Evolutionary conservation across 2,888 invertebrate genomes (phyloP).

Genomic region (Platerodrilus igneus): DNA sequence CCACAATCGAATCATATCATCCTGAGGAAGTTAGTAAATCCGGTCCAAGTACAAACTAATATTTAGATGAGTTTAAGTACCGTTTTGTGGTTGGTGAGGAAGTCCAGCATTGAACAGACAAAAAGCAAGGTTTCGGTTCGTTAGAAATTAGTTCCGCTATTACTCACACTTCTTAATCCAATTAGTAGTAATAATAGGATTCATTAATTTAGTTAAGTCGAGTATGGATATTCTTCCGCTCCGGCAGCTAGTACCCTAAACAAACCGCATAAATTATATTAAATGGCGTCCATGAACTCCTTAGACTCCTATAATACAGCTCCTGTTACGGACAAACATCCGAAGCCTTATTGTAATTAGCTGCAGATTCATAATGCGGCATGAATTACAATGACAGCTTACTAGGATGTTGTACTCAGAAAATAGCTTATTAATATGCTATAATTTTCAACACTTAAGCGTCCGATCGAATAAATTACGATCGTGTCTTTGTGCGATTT

Average conservation of each 20-base stretch:
- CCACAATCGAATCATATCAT: too few species aligned
- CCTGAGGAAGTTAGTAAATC: too few species aligned
- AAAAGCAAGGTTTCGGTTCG: too few species aligned
- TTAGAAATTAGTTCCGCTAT: too few species aligned
- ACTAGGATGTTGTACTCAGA: neutral
- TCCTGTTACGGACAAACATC: conserved; percentile 3
- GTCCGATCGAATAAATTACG: neutral
- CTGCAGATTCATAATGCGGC: conserved; percentile 8
- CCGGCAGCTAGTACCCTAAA: conserved; percentile 10
- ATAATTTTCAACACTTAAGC: conserved; percentile 7
- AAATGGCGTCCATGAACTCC: conserved; percentile 5
- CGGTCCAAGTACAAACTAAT: too few species aligned
- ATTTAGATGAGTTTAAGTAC: too few species aligned
- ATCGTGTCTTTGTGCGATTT: neutral
- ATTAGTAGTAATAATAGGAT: conserved; percentile 1
- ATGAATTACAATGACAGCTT: conserved; percentile 6
- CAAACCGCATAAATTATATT: conserved; percentile 6
- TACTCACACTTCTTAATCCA: too few species aligned
- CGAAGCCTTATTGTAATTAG: conserved; percentile 8
- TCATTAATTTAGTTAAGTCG: conserved; percentile 6
- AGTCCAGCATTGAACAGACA: too few species aligned
- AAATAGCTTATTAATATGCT: conserved; percentile 8
- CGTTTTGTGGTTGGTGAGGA: too few species aligned
- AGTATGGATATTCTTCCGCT: neutral
- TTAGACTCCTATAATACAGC: conserved; percentile 9